Conservation (phyloP, 2,113 vertebrate species). For the Thalassoma bifasciatum region DNA sequence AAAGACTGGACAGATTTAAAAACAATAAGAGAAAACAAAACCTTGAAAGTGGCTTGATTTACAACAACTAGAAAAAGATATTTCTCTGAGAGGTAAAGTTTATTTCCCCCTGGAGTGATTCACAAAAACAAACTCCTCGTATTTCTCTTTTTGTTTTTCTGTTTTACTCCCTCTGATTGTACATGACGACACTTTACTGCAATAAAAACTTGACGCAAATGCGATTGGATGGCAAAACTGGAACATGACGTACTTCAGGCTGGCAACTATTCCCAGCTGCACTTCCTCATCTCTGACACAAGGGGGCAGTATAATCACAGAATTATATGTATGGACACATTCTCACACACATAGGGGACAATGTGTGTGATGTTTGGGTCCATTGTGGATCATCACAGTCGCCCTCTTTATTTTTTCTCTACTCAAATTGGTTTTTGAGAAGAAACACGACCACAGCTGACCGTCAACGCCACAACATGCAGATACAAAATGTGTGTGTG, state of each 20-base stretch:
- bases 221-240: conserved; percentile 10
- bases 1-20: too few relatives aligned
- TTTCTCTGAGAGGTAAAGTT: too few relatives aligned
- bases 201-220: conserved; percentile 23
- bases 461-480: conserved; percentile 3
- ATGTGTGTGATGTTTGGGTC: conserved; percentile 32
- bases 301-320: conserved; percentile 55
- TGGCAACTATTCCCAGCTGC: background rate
- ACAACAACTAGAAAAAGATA: too few relatives aligned
- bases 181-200: conserved; percentile 7
- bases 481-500: background rate
- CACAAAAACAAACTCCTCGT: background rate
- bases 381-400: conserved; percentile 41
- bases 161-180: background rate
- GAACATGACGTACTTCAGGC: conserved; percentile 16
- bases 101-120: background rate
- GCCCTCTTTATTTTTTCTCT: conserved; percentile 28
- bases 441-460: conserved; percentile 3
- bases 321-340: background rate
- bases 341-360: conserved; percentile 23
- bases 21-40: too few relatives aligned
- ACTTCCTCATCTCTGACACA: conserved; percentile 20
- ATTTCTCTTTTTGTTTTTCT: conserved; percentile 2
- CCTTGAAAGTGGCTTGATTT: too few relatives aligned
- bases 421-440: conserved; percentile 26